phyloP scores from a whole-genome alignment of 2,888 invertebrate genomes.

The Lasiommata megera region DNA sequence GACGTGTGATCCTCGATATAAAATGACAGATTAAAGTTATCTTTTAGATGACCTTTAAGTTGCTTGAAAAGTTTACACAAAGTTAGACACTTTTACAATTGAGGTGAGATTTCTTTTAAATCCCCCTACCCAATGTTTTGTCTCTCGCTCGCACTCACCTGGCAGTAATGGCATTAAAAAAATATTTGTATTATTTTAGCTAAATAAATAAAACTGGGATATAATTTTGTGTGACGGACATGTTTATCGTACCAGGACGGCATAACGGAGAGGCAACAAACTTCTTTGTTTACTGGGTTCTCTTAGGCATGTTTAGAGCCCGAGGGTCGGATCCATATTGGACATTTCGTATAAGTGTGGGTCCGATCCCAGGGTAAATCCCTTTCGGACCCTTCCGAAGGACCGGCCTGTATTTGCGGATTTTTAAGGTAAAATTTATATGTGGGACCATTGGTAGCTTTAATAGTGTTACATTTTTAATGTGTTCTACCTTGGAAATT shows the following conservation, averaged over 20 bases:
- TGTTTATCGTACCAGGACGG: conserved; percentile 50
- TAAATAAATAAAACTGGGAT: not conserved
- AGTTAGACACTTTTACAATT: too few species aligned
- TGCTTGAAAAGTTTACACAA: too few species aligned
- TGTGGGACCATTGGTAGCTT: conserved; percentile 47
- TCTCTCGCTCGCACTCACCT: not conserved
- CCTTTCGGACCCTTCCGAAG: conserved; percentile 78
- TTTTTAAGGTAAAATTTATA: conserved; percentile 81
- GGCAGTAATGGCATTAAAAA: not conserved
- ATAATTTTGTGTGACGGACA: conserved; percentile 26
- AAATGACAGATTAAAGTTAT: too few species aligned
- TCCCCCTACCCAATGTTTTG: too few species aligned
- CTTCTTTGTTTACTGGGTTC: conserved; percentile 71
- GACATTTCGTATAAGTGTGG: conserved; percentile 81
- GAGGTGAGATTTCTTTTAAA: too few species aligned
- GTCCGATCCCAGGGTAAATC: conserved; percentile 77
- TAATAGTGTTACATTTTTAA: conserved; percentile 45
- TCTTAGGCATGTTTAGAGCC: conserved; percentile 66
- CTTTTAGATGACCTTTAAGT: too few species aligned
- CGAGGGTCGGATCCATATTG: conserved; percentile 63
- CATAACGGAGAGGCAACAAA: conserved; percentile 61
- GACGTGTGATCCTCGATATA: too few species aligned
- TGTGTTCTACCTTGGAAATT: conserved; percentile 21
- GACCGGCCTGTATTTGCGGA: conserved; percentile 80
- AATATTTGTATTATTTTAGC: not conserved